A percentile compares a stretch with the other conserved stretches of the same genome.
These are phyloP conservation scores for Trichomycterus rosablanca DNA, from an alignment of 2,113 vertebrate genomes.

Conservation along the genomic window DNA sequence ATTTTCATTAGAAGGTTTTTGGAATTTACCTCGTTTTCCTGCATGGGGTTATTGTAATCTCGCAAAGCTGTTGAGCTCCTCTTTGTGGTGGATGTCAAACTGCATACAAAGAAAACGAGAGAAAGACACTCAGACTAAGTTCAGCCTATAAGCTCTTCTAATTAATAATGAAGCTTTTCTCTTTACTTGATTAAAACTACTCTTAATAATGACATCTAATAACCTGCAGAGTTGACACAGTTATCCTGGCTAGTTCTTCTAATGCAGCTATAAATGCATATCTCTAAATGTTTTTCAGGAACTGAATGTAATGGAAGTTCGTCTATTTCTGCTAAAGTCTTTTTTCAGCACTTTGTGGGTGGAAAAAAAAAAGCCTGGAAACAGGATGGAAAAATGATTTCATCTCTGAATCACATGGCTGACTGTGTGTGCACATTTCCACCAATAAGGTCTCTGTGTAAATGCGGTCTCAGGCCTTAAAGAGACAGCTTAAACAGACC, in stretches of 20 bases:
- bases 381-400: constrained; percentile 22
- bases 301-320: constrained; percentile 1
- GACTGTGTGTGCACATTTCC: constrained; percentile 2
- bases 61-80: constrained; percentile 84
- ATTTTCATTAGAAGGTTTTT: not conserved
- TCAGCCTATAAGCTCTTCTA: too few relatives aligned
- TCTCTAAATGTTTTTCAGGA: not conserved
- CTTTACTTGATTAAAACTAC: too few relatives aligned
- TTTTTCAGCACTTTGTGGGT: constrained; percentile 6
- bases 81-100: constrained; percentile 90
- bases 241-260: not conserved
- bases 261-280: not conserved
- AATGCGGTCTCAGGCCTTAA: constrained; percentile 21
- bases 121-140: too few relatives aligned
- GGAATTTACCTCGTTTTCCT: constrained; percentile 85
- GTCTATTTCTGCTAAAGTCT: constrained; percentile 1
- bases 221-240: not conserved
- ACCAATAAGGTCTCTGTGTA: constrained; percentile 24
- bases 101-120: constrained; percentile 45
- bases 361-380: not conserved
- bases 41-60: constrained; percentile 74
- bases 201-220: not conserved
- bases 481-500: constrained; percentile 48
- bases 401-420: constrained; percentile 13
- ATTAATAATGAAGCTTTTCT: too few relatives aligned